A percentile compares a stretch with the other conserved stretches of the same genome.
Evolutionary conservation across 2,113 vertebrate genomes (phyloP).

Genomic region (Anolis carolinensis): DNA sequence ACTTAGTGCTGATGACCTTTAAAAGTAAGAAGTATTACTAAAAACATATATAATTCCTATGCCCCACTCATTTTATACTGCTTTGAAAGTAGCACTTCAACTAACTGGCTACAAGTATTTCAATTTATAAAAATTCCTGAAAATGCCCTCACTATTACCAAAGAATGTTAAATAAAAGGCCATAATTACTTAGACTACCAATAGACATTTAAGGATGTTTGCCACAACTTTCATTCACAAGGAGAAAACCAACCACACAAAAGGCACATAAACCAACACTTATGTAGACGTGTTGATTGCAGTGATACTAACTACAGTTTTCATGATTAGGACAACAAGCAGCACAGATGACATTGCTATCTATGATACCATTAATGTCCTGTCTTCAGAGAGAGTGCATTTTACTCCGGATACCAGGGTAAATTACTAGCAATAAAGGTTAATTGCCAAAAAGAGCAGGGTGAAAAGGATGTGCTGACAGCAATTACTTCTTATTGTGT

Average conservation of each 20-base stretch:
- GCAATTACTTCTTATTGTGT: conserved; percentile 15
- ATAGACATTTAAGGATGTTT: conserved; percentile 1
- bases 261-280: conserved; percentile 42
- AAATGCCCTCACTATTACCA: neutral
- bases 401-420: conserved; percentile 1
- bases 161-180: neutral
- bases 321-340: conserved; percentile 34
- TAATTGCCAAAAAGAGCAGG: conserved; percentile 48
- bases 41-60: neutral
- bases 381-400: conserved; percentile 4
- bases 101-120: neutral
- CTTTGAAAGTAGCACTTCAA: neutral
- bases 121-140: too few relatives aligned
- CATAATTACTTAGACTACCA: neutral
- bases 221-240: conserved; percentile 28
- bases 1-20: neutral
- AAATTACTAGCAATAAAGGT: conserved; percentile 58
- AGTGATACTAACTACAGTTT: conserved; percentile 45
- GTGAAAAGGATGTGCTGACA: neutral
- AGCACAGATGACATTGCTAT: neutral
- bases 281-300: conserved; percentile 11
- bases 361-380: conserved; percentile 27
- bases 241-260: conserved; percentile 38
- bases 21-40: neutral
- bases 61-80: neutral